Base-by-base conservation (phyloP, 1,140 invertebrate genomes). In the Caenorhabditis brenneri region DNA sequence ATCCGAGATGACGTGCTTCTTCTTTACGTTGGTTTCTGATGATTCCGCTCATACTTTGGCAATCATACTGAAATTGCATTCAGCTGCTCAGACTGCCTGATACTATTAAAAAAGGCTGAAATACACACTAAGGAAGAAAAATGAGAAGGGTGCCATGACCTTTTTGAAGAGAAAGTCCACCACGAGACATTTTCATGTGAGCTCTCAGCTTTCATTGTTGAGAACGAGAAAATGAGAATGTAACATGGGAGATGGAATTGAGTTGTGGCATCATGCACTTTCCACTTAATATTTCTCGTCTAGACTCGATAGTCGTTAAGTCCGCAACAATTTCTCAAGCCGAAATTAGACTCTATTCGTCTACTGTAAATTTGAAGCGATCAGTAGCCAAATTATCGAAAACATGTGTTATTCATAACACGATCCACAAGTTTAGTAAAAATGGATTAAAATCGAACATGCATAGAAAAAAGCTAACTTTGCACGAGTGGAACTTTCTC, bases 61-160 rank as follows among this genome's bases (percentile, higher is more conserved):
- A 31, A 9, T 29, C 31, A 65, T 12, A 65, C 31, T 15, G 24
- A 12, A 36, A 31, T 36, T 65, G n/a, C n/a, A 65, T 74, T 42
- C 65, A 74, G 65, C 65, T 74, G 36, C 65, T 42, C n/a, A 24
- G 9, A 74, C 36, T n/a, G 65, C 65, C 65, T 39, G n/a, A 39
- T 36, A 65, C 36, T 22, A 74, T n/a, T 74, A 42, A 5, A 74
- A 42, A 74, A 74, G 33, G 36, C 46, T 65, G 6, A 65, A 65
- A 65, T 74, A 46, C 36, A 46, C 29, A 12, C 2, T 24, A 24
- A 16, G 19, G 19, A 19, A 51, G 31, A 36, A 33, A 27, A 6
- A 36, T 7, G 65, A 74, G n/a, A 46, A 46, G 33, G 65, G 33
- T 42, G 22, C 36, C 36, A 24, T 42, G 65, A 42, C 65, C 65